phyloP scores from a whole-genome alignment of 1,140 invertebrate species.

The Centruroides vittatus region DNA sequence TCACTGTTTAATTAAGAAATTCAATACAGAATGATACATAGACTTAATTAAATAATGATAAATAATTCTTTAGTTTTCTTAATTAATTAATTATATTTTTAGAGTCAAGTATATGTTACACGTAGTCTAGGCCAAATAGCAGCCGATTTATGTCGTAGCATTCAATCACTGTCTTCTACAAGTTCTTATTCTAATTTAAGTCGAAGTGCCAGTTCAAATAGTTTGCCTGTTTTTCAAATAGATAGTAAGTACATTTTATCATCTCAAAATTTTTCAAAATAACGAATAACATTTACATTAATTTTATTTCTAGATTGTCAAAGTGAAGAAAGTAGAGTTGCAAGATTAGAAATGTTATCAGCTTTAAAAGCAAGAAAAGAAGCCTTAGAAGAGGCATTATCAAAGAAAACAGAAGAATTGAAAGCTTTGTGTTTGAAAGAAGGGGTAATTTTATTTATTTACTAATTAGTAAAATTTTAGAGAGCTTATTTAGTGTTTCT shows the following conservation, averaged over 20 bases:
- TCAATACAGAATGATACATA: no score
- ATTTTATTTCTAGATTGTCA: no score
- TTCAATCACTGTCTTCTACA: constrained; percentile 14
- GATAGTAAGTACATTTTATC: constrained; percentile 1
- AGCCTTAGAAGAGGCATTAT: constrained; percentile 45
- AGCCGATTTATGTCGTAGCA: constrained; percentile 11
- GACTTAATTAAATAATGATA: no score
- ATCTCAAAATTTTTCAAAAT: no score
- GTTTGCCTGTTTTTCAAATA: constrained; percentile 20
- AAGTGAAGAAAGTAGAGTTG: constrained; percentile 26
- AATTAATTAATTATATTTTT: background rate
- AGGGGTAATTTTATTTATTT: constrained; percentile 33
- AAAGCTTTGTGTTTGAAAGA: constrained; percentile 65
- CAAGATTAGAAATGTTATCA: constrained; percentile 38
- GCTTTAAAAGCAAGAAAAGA: constrained; percentile 39
- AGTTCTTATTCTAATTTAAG: constrained; percentile 19
- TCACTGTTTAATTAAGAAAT: no score
- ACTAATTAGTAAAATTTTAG: no score
- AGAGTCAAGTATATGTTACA: constrained; percentile 1
- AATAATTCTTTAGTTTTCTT: no score
- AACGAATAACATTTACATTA: no score
- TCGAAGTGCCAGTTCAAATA: constrained; percentile 28
- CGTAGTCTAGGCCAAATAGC: constrained; percentile 15
- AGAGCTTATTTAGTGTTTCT: no score
- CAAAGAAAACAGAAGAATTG: constrained; percentile 60